A percentile compares a stretch with the other conserved stretches of the same genome.
Conservation (phyloP, 1,140 invertebrate species). For the Nilaparvata lugens region DNA sequence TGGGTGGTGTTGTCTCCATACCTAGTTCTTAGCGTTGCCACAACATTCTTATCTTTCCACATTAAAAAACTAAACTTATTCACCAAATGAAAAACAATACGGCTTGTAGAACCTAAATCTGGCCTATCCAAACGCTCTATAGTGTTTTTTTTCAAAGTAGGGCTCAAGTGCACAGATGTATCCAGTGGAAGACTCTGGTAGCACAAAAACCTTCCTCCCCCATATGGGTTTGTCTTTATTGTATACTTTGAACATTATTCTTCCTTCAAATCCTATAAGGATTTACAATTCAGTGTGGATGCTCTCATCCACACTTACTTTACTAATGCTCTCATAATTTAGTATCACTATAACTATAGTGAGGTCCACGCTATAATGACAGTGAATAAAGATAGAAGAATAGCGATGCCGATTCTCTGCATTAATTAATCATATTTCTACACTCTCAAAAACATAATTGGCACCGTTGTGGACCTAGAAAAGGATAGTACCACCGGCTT, state of each 20-base stretch:
- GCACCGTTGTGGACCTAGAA: too few relatives aligned
- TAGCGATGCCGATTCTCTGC: not conserved
- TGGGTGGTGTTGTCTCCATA: not conserved
- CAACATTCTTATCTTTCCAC: not conserved
- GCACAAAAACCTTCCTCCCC: constrained; percentile 12
- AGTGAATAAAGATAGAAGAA: too few relatives aligned
- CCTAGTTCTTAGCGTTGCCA: not conserved
- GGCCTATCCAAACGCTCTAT: not conserved
- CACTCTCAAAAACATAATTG: too few relatives aligned
- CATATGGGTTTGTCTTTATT: constrained; percentile 10
- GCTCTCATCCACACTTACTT: not conserved
- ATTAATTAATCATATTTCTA: too few relatives aligned
- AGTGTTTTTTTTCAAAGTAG: constrained; percentile 2
- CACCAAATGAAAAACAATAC: not conserved
- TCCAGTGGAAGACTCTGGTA: not conserved
- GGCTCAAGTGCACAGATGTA: constrained; percentile 9
- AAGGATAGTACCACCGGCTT: too few relatives aligned
- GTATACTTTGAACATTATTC: constrained; percentile 10
- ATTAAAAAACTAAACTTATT: not conserved
- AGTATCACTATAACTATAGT: too few relatives aligned
- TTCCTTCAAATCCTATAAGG: constrained; percentile 8
- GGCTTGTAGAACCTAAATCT: not conserved
- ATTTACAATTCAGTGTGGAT: too few relatives aligned
- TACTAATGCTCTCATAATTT: not conserved
- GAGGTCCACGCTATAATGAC: too few relatives aligned